Conservation (phyloP, 2,113 vertebrate genomes). For the Phalacrocorax brasilianus region DNA sequence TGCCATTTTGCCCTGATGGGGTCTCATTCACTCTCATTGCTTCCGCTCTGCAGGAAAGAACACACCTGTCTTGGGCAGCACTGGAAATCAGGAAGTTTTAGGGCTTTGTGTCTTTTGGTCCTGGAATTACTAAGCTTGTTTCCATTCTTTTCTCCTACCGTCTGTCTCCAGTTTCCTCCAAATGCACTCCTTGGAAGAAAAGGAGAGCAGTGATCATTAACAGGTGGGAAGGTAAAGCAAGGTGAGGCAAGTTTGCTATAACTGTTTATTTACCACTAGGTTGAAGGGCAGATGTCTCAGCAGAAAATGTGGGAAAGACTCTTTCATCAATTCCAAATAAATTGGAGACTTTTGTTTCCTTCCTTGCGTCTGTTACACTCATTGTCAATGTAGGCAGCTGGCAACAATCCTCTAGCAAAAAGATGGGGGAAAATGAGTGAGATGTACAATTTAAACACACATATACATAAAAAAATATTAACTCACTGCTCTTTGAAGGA, state of each 20-base stretch:
- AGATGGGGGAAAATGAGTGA: not conserved
- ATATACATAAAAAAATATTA: not conserved
- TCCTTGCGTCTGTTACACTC: not conserved
- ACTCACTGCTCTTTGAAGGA: not conserved
- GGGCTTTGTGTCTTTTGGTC: not conserved
- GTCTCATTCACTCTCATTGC: not conserved
- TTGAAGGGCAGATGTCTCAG: not conserved
- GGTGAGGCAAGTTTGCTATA: not conserved
- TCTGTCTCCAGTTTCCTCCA: not conserved
- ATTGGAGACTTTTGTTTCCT: not conserved
- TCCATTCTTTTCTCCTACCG: not conserved
- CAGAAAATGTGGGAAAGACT: not conserved
- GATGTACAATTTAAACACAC: not conserved
- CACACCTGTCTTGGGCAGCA: not conserved
- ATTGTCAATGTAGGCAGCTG: not conserved
- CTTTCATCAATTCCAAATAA: not conserved
- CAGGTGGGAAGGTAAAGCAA: not conserved
- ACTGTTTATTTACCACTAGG: not conserved
- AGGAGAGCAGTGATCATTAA: not conserved
- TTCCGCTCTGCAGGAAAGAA: not conserved
- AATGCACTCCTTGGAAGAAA: not conserved
- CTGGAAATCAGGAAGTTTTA: not conserved
- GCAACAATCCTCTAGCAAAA: not conserved
- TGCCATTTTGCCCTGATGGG: not conserved
- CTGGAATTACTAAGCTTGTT: not conserved